A percentile compares a stretch with the other conserved stretches of the same genome.
Evolutionary conservation across 2,113 vertebrate species (phyloP).

Genomic region (Seriola aureovittata): DNA sequence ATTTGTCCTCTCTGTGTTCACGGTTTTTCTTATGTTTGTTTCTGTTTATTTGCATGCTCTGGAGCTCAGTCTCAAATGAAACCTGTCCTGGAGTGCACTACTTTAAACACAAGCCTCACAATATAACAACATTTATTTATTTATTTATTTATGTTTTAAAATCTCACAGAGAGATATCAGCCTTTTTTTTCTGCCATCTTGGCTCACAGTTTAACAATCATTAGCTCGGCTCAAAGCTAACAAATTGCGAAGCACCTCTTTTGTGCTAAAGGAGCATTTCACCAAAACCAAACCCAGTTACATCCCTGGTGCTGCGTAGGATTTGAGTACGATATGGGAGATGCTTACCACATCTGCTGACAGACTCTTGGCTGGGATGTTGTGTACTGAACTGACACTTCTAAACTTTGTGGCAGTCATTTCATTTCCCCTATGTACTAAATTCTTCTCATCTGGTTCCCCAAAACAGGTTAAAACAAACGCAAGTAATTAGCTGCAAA

Average conservation of each 20-base stretch:
- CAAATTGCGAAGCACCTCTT: background rate
- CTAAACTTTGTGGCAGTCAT: conserved; percentile 17
- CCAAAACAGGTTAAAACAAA: conserved; percentile 56
- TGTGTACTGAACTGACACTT: conserved; percentile 5
- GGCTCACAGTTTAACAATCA: background rate
- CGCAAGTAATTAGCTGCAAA: conserved; percentile 63
- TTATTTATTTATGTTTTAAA: too few relatives aligned
- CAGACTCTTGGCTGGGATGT: background rate
- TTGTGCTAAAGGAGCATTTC: background rate
- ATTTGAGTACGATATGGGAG: background rate
- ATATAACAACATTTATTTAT: background rate
- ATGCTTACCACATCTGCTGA: background rate
- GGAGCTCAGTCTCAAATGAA: conserved; percentile 68
- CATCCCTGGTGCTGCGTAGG: background rate
- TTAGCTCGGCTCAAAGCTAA: background rate
- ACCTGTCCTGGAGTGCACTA: conserved; percentile 57
- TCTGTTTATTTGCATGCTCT: conserved; percentile 70
- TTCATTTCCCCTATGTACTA: conserved; percentile 26
- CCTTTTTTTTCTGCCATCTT: background rate
- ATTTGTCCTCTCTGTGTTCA: conserved; percentile 71
- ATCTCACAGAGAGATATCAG: background rate
- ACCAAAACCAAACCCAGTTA: background rate
- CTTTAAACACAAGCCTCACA: conserved; percentile 2
- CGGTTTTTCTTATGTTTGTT: conserved; percentile 38
- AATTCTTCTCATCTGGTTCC: conserved; percentile 37